Evolutionary conservation across 2,888 invertebrate species (phyloP).

Genomic region (Blera fallax): DNA sequence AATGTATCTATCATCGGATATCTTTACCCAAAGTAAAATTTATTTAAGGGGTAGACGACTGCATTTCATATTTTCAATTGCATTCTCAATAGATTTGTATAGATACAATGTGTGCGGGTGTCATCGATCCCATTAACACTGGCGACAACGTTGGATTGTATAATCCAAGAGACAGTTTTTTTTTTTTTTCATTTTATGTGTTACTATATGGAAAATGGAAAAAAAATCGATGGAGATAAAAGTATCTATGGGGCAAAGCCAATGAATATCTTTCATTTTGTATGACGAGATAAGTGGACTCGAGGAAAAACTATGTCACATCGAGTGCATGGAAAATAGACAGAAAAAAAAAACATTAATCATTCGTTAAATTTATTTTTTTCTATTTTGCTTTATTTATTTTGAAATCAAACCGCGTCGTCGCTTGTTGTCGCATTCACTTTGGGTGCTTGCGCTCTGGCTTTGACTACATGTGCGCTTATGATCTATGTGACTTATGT

Average conservation of each 20-base stretch:
- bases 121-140: conserved; percentile 61
- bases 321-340: conserved; percentile 45
- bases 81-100: conserved; percentile 33
- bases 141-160: conserved; percentile 45
- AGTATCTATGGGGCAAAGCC: conserved; percentile 20
- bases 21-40: conserved; percentile 10
- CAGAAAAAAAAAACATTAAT: conserved; percentile 46
- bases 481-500: conserved; percentile 66
- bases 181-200: conserved; percentile 1
- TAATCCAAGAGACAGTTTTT: conserved; percentile 8
- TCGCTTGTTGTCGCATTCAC: conserved; percentile 6
- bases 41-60: conserved; percentile 40
- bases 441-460: background rate
- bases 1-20: conserved; percentile 12
- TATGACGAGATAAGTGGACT: conserved; percentile 50
- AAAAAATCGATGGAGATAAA: conserved; percentile 38
- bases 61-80: conserved; percentile 29
- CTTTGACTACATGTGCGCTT: conserved; percentile 28
- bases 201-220: conserved; percentile 8
- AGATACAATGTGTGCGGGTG: conserved; percentile 57
- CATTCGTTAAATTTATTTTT: conserved; percentile 31
- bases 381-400: conserved; percentile 17
- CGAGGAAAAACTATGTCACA: conserved; percentile 55
- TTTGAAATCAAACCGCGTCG: conserved; percentile 47
- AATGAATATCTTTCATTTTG: conserved; percentile 41